Base-by-base conservation (phyloP, 2,113 vertebrate genomes). In the Dipodomys ordii region DNA sequence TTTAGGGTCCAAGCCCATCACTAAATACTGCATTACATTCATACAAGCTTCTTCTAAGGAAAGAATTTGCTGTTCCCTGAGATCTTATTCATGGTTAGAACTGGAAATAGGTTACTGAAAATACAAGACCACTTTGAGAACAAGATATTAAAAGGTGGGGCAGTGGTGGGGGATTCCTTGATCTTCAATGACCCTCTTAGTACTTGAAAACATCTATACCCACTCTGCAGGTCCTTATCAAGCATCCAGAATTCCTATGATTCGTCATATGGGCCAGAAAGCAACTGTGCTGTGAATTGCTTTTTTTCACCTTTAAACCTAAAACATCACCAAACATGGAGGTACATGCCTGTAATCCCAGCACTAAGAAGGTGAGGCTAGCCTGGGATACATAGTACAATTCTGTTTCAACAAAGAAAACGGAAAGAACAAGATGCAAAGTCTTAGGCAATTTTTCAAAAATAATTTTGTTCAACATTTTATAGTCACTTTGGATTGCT, bases 381-480 rank as follows among this genome's bases (percentile, higher is more conserved):
- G 35, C 27, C 84, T 49, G 60, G 8, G 20, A 7, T 77, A 77
- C 30, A 76, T 65, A 15, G 4, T 12, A 65, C 65, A 28, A 77
- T 13, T 10, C 12, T 46, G 35, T 60, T 5, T 16, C 28, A 16
- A 71, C 4, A 57, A 84, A 57, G 53, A 16, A n/a, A 73, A 49
- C 10, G 7, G 35, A 60, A 10, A 79, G 64, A 80, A 13, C 13
- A 96, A 83, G 74, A 44, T 77, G 13, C 12, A 32, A 57, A 35
- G 13, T 78, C 71, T 35, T 53, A 79, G 69, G 30, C 20, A 57
- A 57, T 93, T 96, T 91, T 95, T 39, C 89, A 93, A 94, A 68
- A 28, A 18, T 32, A 94, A 93, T 86, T 92, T 88, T 96, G 64
- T 86, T 87, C 71, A 87, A 49, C 18, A 74, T 89, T 67, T 92